Conservation (phyloP, 2,113 vertebrate species). For the Beaufortia kweichowensis region DNA sequence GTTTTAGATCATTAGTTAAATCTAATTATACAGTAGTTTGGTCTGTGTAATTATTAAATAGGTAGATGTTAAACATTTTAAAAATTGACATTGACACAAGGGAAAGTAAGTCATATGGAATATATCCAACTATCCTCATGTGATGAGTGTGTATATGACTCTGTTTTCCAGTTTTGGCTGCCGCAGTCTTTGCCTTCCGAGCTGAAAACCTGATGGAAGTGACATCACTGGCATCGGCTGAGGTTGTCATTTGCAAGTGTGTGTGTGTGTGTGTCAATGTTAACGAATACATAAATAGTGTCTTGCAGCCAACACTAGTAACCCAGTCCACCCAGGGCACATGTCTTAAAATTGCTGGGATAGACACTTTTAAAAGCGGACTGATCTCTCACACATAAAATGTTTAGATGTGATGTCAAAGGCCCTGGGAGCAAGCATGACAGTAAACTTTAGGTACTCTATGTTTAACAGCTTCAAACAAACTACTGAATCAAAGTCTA, state of each 20-base stretch:
- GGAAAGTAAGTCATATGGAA: neutral
- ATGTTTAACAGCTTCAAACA: neutral
- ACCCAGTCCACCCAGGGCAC: conserved; percentile 73
- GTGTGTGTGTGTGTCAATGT: conserved; percentile 20
- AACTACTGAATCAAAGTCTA: neutral
- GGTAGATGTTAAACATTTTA: neutral
- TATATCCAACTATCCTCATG: neutral
- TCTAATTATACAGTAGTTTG: neutral
- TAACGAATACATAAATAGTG: conserved; percentile 79
- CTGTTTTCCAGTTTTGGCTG: conserved; percentile 83
- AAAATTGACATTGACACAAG: neutral
- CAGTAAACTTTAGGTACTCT: neutral
- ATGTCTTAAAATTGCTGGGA: conserved; percentile 70
- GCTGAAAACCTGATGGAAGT: conserved; percentile 99
- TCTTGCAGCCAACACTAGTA: conserved; percentile 73
- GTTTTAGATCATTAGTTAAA: neutral
- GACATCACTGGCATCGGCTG: conserved; percentile 93
- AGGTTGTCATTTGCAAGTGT: conserved; percentile 79
- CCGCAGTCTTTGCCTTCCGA: conserved; percentile 96
- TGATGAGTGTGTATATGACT: conserved; percentile 32
- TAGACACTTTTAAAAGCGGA: conserved; percentile 56
- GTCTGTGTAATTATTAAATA: no score
- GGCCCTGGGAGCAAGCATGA: conserved; percentile 9
- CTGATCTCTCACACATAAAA: conserved; percentile 33
- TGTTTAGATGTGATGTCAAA: conserved; percentile 31